Evolutionary conservation across 37 sponge, comb jelly and placozoan genomes (phyloP).

Genomic region (Halichondria panicea): DNA sequence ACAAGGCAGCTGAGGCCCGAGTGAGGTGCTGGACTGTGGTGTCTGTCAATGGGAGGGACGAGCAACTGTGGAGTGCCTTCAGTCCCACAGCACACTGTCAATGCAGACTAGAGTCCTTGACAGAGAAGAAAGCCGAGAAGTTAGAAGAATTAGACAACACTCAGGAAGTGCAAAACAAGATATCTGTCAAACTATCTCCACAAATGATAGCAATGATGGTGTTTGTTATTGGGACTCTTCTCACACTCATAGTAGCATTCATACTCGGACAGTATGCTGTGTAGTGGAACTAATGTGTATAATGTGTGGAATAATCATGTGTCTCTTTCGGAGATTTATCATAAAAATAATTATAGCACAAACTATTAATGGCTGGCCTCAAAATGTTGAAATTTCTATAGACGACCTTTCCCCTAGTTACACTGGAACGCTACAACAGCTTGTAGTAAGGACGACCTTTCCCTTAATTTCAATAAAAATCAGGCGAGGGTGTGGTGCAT

Average conservation of each 20-base stretch:
- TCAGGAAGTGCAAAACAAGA: no score
- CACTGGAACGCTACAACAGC: no score
- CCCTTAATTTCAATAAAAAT: no score
- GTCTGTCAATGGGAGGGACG: constrained; percentile 38
- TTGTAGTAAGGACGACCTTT: no score
- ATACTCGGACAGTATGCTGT: constrained; percentile 18
- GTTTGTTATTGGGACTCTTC: constrained; percentile 11
- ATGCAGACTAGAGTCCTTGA: background rate
- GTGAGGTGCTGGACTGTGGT: constrained; percentile 16
- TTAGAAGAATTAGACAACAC: background rate
- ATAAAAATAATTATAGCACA: no score
- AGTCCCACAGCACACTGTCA: constrained; percentile 10
- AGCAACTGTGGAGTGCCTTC: constrained; percentile 38
- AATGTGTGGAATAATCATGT: no score
- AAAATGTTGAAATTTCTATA: no score
- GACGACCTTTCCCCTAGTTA: no score
- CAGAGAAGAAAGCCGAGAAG: background rate
- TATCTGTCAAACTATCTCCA: background rate
- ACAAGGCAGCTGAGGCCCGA: constrained; percentile 17
- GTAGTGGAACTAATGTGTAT: background rate
- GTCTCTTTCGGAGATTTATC: no score
- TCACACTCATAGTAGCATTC: constrained; percentile 15
- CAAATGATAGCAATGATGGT: constrained; percentile 1
- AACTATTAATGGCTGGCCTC: no score
- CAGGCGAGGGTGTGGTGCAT: no score